Evolutionary conservation across 2,888 invertebrate genomes (phyloP).

Genomic region (Allophyes oxyacanthae): DNA sequence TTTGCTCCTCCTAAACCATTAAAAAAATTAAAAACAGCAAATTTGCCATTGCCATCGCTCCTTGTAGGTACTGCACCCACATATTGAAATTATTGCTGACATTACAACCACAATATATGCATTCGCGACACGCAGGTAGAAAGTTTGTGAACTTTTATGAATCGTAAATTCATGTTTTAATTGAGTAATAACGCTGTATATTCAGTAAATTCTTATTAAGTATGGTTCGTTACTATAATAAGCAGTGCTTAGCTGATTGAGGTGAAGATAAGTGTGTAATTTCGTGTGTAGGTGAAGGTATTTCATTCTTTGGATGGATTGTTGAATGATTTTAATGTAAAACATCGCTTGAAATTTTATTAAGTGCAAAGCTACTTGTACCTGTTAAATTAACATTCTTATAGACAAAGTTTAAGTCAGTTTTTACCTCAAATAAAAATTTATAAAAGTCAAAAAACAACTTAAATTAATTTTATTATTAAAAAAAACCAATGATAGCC

Average conservation of each 20-base stretch:
- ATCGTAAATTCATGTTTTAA: slow-evolving; percentile 61
- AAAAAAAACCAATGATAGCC: too few relatives aligned
- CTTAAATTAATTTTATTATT: too few relatives aligned
- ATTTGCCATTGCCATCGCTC: slow-evolving; percentile 47
- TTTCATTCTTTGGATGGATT: slow-evolving; percentile 36
- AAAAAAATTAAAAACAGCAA: slow-evolving; percentile 46
- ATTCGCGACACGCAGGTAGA: slow-evolving; percentile 59
- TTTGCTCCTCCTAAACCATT: slow-evolving; percentile 33
- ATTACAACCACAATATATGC: slow-evolving; percentile 58
- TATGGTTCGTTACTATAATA: slow-evolving; percentile 50
- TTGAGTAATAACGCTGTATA: slow-evolving; percentile 59
- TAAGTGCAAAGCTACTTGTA: slow-evolving; percentile 25
- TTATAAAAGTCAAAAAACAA: too few relatives aligned
- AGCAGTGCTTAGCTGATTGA: slow-evolving; percentile 50
- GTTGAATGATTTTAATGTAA: slow-evolving; percentile 36
- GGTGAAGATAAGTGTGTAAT: slow-evolving; percentile 48
- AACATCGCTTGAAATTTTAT: slow-evolving; percentile 29
- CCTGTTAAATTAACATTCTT: too few relatives aligned
- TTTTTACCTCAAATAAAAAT: too few relatives aligned
- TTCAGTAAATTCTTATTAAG: slow-evolving; percentile 51
- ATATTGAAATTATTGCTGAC: slow-evolving; percentile 60
- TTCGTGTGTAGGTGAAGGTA: slow-evolving; percentile 36
- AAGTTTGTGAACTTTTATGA: slow-evolving; percentile 60
- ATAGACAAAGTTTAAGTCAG: too few relatives aligned
- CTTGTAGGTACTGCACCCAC: slow-evolving; percentile 51